Conservation (phyloP, 2,888 invertebrate genomes). For the Caradrina kadenii region DNA sequence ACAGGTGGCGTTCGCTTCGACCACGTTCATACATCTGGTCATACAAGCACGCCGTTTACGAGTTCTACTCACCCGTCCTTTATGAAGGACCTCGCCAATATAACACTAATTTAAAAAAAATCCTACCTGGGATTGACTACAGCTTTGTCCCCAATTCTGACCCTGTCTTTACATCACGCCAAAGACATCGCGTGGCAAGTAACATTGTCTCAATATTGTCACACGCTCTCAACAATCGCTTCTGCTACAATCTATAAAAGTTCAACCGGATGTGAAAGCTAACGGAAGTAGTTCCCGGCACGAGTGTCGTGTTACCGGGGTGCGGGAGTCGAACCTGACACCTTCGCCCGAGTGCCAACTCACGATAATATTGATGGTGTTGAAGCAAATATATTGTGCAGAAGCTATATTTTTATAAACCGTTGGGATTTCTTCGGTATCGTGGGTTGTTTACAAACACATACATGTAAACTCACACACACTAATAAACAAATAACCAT, state of each 20-base stretch:
- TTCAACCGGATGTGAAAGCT: slow-evolving; percentile 59
- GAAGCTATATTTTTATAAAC: not conserved
- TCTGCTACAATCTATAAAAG: slow-evolving; percentile 33
- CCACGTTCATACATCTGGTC: no score
- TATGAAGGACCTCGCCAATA: no score
- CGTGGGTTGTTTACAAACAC: no score
- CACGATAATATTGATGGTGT: slow-evolving; percentile 29
- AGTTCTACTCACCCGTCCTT: no score
- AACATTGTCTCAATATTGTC: slow-evolving; percentile 1
- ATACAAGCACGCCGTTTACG: no score
- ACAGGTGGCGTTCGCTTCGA: no score
- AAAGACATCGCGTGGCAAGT: not conserved
- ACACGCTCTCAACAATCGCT: slow-evolving; percentile 4
- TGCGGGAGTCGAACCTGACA: slow-evolving; percentile 62
- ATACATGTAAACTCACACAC: no score
- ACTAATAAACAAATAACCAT: no score
- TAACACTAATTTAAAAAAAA: no score
- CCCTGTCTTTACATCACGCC: slow-evolving; percentile 1
- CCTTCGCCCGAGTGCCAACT: slow-evolving; percentile 53
- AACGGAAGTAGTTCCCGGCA: slow-evolving; percentile 52
- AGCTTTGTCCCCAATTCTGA: not conserved
- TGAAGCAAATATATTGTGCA: slow-evolving; percentile 11
- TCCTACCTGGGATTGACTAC: not conserved
- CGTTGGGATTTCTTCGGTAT: not conserved
- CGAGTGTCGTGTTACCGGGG: slow-evolving; percentile 56